phyloP scores from a whole-genome alignment of 1,140 invertebrate species.

The Drosophila pandora region DNA sequence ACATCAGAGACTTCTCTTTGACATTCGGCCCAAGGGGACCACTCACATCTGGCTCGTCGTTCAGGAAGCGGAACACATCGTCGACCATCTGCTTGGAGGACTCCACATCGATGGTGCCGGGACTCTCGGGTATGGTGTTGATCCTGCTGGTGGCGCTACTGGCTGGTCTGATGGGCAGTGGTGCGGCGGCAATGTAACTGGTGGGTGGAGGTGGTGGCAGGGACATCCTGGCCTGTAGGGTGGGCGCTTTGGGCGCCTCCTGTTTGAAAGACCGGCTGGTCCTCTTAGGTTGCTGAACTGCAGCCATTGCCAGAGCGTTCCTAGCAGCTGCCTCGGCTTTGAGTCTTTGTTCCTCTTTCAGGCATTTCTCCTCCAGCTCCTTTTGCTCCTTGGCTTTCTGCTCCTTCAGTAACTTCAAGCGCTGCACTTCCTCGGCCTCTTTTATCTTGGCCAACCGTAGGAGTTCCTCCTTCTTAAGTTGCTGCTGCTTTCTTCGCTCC shows the following conservation, averaged over 20 bases:
- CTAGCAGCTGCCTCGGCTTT: conserved; percentile 83
- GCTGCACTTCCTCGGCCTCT: conserved; percentile 34
- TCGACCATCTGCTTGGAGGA: conserved; percentile 84
- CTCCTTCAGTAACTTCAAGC: conserved; percentile 28
- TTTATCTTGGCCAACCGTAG: conserved; percentile 19
- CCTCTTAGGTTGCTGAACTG: conserved; percentile 49
- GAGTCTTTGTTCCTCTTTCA: conserved; percentile 40
- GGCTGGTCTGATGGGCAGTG: conserved; percentile 14
- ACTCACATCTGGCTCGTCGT: conserved; percentile 84
- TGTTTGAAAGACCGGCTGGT: conserved; percentile 19
- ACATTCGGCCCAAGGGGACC: conserved; percentile 75
- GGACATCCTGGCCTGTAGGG: conserved; percentile 63
- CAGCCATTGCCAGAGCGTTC: conserved; percentile 63
- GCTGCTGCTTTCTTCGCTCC: conserved; percentile 18
- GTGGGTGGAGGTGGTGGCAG: conserved; percentile 60
- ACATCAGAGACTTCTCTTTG: conserved; percentile 80
- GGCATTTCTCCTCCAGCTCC: conserved; percentile 62
- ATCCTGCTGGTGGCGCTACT: conserved; percentile 27
- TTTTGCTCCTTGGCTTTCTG: conserved; percentile 27
- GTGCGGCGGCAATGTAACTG: conserved; percentile 8
- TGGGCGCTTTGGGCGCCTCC: conserved; percentile 48
- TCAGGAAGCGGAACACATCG: conserved; percentile 85
- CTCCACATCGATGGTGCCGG: conserved; percentile 83
- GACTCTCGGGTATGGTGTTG: conserved; percentile 33
- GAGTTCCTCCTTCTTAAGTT: conserved; percentile 29